Evolutionary conservation across 2,113 vertebrate species (phyloP).

Genomic region (Thamnaconus septentrionalis): DNA sequence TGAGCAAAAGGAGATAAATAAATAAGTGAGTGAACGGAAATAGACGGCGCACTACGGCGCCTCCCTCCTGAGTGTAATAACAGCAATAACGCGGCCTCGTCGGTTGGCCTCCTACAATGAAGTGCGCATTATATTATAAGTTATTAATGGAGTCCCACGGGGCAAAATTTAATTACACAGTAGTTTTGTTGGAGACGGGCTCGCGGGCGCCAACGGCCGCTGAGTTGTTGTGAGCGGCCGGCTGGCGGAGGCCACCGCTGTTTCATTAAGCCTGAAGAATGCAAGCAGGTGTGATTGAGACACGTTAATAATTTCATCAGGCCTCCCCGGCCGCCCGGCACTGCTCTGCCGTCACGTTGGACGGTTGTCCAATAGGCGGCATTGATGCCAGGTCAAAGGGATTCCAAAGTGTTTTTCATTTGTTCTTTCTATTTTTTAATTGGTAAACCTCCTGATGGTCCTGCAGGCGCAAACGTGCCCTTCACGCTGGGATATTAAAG

Average conservation of each 20-base stretch:
- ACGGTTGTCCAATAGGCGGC: too few relatives aligned
- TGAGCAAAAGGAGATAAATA: slow-evolving; percentile 16
- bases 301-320: slow-evolving; percentile 69
- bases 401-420: neutral
- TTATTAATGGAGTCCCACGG: slow-evolving; percentile 72
- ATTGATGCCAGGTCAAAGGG: too few relatives aligned
- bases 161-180: slow-evolving; percentile 71
- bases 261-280: slow-evolving; percentile 62
- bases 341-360: neutral
- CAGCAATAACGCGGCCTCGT: slow-evolving; percentile 56
- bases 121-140: slow-evolving; percentile 75
- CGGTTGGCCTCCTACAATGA: slow-evolving; percentile 67
- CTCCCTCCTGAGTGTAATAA: slow-evolving; percentile 55
- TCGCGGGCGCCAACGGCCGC: slow-evolving; percentile 35
- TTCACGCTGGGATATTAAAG: too few relatives aligned
- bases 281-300: slow-evolving; percentile 56
- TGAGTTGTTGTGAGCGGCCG: slow-evolving; percentile 48
- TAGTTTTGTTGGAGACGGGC: slow-evolving; percentile 50
- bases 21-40: too few relatives aligned
- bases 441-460: too few relatives aligned
- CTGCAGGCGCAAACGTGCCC: too few relatives aligned
- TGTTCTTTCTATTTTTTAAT: neutral
- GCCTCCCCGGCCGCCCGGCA: slow-evolving; percentile 35
- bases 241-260: slow-evolving; percentile 38
- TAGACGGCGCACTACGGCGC: neutral